phyloP scores from a whole-genome alignment of 1,140 invertebrate species.

The Arion vulgaris region DNA sequence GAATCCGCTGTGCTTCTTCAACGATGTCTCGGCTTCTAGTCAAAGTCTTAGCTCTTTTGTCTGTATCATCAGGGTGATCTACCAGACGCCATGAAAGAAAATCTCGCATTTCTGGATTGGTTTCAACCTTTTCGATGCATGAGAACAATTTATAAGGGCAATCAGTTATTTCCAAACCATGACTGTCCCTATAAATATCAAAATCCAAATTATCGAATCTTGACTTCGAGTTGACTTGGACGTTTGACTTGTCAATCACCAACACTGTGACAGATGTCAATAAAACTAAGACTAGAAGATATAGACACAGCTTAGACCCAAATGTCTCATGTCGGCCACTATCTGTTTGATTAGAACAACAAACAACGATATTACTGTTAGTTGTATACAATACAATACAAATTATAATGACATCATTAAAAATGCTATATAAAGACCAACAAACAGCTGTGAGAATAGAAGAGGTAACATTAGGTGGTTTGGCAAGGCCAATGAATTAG shows the following conservation, averaged over 20 bases:
- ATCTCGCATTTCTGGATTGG: constrained; percentile 33
- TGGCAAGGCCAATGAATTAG: too few species aligned
- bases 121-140: constrained; percentile 28
- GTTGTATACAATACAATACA: too few species aligned
- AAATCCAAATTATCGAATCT: not conserved
- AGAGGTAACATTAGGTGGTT: too few species aligned
- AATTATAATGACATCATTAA: too few species aligned
- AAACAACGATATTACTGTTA: too few species aligned
- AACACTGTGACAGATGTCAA: not conserved
- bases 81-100: constrained; percentile 9
- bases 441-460: too few species aligned
- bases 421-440: too few species aligned
- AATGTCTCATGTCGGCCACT: not conserved
- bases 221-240: not conserved
- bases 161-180: not conserved
- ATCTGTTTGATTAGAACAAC: not conserved
- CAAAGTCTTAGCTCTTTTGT: constrained; percentile 33
- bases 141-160: constrained; percentile 34
- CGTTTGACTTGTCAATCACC: not conserved
- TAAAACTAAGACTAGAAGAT: not conserved
- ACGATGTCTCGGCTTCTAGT: constrained; percentile 37
- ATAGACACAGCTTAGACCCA: not conserved
- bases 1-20: constrained; percentile 43
- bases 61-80: constrained; percentile 30
- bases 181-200: not conserved